phyloP scores from a whole-genome alignment of 2,113 vertebrate species.

The Scomber japonicus region DNA sequence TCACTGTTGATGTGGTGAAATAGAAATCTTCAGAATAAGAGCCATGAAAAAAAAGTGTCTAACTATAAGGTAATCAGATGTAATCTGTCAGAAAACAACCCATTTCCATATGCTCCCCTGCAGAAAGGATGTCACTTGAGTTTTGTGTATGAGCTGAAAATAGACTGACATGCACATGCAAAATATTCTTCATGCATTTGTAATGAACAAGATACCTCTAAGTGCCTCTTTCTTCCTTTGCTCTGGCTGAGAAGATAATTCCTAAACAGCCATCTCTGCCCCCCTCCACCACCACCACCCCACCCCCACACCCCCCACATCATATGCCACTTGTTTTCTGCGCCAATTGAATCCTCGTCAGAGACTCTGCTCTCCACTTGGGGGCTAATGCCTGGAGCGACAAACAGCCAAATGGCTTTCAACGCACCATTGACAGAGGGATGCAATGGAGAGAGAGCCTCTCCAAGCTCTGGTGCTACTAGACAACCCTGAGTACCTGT shows the following conservation, averaged over 20 bases:
- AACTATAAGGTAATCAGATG: conserved; percentile 26
- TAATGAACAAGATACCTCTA: conserved; percentile 75
- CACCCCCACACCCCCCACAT: conserved; percentile 23
- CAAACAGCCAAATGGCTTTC: conserved; percentile 94
- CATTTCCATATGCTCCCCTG: conserved; percentile 30
- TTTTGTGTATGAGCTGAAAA: conserved; percentile 54
- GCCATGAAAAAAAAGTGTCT: conserved; percentile 2
- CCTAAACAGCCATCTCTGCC: conserved; percentile 62
- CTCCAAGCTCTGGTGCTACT: conserved; percentile 90
- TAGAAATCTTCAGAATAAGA: conserved; percentile 1
- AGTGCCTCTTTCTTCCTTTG: conserved; percentile 70
- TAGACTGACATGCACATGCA: conserved; percentile 60
- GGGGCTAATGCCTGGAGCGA: conserved; percentile 92
- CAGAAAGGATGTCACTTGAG: conserved; percentile 41
- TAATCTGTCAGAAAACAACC: conserved; percentile 55
- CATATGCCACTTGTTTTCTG: conserved; percentile 80
- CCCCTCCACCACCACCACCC: neutral
- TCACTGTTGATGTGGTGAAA: conserved; percentile 22
- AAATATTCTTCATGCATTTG: conserved; percentile 72
- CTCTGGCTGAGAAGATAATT: conserved; percentile 71
- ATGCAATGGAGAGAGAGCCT: conserved; percentile 79
- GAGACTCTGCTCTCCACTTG: conserved; percentile 87
- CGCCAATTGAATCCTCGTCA: conserved; percentile 92
- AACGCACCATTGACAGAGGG: conserved; percentile 90
- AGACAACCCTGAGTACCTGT: conserved; percentile 94